Base-by-base conservation (phyloP, 2,113 vertebrate genomes). In the Edolisoma coerulescens region DNA sequence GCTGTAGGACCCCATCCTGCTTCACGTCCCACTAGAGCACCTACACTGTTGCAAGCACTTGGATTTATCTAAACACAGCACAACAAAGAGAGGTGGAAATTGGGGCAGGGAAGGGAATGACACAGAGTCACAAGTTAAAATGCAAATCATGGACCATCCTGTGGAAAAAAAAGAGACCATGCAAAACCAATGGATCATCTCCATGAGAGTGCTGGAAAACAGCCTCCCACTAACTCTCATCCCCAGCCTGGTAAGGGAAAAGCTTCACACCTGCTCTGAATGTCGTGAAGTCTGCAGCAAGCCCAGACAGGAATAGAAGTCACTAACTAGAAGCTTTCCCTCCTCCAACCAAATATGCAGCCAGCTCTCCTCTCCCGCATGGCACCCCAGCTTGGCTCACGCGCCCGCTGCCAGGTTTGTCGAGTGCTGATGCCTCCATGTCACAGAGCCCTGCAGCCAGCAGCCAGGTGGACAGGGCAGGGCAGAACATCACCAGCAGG, bases 211-310 rank as follows among this genome's bases (percentile, higher is more conserved):
- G 75, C 92, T 95, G 71, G 68, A 86, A 96, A 96, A 89, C 74
- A 93, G 75, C 87, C 61, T 94, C 93, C 95, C 82, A 92, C 92
- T 49, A 56, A 53, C 28, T 67, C 77, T 28, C 81, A 68, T 87
- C 27, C 30, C 28, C 78, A 96, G 81, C 44, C 65, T 70, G 76
- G 64, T 71, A 89, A 95, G 44, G 84, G 42, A 95, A 89, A 67
- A 86, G 79, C 80, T 90, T 97, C 94, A 93, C 96, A 95, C 93
- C 91, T 95, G 91, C 89, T 95, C 64, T 63, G 39, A 80, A 81
- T 84, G 76, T 80, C 13, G 6, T 70, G 73, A 90, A 90, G 68
- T 64, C 95, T 95, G 93, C 80, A 87, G 59, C 7, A 84, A 92
- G 69, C 71, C 57, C 69, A 93, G 83, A 82, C 90, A 95, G 76